Evolutionary conservation across 2,797 vertebrate species (phyloP).

Genomic region (Clarias fuscus): DNA sequence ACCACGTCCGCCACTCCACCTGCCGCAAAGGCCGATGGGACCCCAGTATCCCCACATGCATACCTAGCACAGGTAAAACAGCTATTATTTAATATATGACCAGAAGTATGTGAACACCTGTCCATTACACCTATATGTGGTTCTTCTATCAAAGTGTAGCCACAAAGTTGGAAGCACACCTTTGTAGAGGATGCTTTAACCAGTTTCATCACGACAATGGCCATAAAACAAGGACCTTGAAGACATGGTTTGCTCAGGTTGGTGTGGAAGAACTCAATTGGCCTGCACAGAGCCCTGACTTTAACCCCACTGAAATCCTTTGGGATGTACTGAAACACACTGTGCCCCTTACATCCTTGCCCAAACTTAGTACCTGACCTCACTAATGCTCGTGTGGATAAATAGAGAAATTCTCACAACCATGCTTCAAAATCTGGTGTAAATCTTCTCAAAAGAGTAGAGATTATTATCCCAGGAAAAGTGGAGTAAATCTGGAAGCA

Average conservation of each 20-base stretch:
- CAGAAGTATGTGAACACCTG: neutral
- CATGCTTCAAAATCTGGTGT: neutral
- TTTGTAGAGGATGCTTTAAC: neutral
- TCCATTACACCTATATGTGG: neutral
- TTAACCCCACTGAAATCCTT: neutral
- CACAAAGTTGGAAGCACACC: neutral
- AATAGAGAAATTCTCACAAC: neutral
- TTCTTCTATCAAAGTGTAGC: neutral
- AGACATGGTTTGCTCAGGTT: neutral
- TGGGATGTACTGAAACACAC: too few species aligned
- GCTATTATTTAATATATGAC: neutral
- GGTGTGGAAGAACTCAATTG: too few species aligned
- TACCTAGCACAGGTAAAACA: constrained; percentile 65
- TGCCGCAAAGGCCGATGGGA: constrained; percentile 69
- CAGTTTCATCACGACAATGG: neutral
- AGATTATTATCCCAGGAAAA: neutral
- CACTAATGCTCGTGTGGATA: neutral
- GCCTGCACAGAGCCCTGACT: neutral
- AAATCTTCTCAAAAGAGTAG: neutral
- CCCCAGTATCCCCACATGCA: constrained; percentile 61
- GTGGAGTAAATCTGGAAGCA: neutral
- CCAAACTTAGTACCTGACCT: neutral
- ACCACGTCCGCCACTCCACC: constrained; percentile 44
- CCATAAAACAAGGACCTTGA: neutral
- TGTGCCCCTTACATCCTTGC: neutral